These are phyloP conservation scores for Patiria miniata DNA, from an alignment of 35 echinoderm and acorn worm genomes.

Conservation along the genomic window DNA sequence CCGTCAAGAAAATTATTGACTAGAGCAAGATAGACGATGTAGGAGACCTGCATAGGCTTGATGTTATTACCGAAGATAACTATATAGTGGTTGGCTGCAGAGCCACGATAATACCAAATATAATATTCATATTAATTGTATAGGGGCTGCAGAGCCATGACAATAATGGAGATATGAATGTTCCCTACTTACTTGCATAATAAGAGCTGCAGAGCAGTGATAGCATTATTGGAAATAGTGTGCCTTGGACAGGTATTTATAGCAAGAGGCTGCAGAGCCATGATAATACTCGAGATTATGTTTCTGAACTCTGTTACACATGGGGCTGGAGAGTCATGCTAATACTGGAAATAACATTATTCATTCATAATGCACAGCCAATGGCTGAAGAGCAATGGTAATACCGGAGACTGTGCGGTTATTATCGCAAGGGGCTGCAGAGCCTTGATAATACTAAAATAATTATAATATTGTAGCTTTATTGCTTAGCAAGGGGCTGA, in stretches of 20 bases:
- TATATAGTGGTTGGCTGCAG: no score
- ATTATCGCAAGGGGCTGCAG: not conserved
- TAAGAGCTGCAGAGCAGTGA: not conserved
- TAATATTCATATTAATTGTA: no score
- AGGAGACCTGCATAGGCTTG: no score
- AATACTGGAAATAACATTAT: not conserved
- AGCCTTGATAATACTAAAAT: not conserved
- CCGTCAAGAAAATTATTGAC: not conserved
- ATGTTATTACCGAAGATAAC: no score
- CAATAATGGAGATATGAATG: not conserved
- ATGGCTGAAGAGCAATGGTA: not conserved
- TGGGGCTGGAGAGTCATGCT: not conserved
- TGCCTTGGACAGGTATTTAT: not conserved
- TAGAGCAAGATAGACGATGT: no score
- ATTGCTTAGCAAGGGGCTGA: not conserved
- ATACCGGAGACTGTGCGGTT: not conserved
- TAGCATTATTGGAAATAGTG: not conserved
- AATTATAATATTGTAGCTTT: no score
- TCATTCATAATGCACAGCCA: not conserved
- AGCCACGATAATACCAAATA: no score
- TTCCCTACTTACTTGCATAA: not conserved
- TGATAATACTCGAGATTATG: not conserved
- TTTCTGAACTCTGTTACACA: not conserved
- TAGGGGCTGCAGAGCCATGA: not conserved
- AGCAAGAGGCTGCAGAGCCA: not conserved